phyloP scores from a whole-genome alignment of 23 tunicate species.

The Clavelina lepadiformis region DNA sequence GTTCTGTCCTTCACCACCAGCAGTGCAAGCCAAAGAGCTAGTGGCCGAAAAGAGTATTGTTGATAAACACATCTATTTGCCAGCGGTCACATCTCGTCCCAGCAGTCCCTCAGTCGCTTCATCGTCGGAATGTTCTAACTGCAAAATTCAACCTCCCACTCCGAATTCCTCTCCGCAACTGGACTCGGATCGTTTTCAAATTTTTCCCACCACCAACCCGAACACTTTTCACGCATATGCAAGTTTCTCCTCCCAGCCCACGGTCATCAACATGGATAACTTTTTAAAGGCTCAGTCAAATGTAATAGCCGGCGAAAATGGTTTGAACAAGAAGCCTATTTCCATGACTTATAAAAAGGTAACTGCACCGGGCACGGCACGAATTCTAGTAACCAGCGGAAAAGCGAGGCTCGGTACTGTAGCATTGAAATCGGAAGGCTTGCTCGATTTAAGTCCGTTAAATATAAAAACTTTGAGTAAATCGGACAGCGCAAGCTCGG shows the following conservation, averaged over 20 bases:
- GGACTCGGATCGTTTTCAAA: conserved; percentile 33
- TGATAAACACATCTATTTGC: background rate
- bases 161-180: conserved; percentile 61
- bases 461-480: too few relatives aligned
- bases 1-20: background rate
- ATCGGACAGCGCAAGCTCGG: too few relatives aligned
- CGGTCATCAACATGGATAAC: conserved; percentile 46
- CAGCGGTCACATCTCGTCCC: background rate
- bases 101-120: conserved; percentile 12
- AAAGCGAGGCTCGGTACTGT: background rate
- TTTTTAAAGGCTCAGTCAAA: conserved; percentile 7
- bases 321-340: background rate
- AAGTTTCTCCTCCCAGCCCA: conserved; percentile 21
- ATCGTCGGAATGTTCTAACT: conserved; percentile 1
- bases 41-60: background rate
- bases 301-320: background rate
- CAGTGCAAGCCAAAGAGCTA: conserved; percentile 1
- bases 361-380: background rate
- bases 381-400: background rate
- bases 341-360: background rate
- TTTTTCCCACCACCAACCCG: conserved; percentile 43
- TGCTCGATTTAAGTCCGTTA: too few relatives aligned
- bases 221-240: conserved; percentile 51
- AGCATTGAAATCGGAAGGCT: too few relatives aligned
- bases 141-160: conserved; percentile 12